Conservation (phyloP, 2,888 invertebrate species). For the Gryllus longicercus region DNA sequence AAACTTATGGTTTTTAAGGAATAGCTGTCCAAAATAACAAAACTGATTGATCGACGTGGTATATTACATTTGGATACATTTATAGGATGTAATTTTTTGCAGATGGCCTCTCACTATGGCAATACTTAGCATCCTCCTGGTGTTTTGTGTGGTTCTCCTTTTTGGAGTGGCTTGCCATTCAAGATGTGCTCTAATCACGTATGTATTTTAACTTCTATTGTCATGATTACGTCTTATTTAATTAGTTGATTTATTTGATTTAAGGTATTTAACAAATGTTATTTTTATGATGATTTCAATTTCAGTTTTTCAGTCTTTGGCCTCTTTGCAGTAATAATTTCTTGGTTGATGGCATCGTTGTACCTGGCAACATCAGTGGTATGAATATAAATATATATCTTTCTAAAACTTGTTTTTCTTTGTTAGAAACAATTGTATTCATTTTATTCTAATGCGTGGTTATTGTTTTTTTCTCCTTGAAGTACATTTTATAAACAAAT, state of each 20-base stretch:
- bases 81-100: constrained; percentile 37
- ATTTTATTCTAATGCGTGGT: no score
- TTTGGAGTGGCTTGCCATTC: constrained; percentile 87
- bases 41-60: constrained; percentile 30
- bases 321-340: constrained; percentile 78
- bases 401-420: no score
- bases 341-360: constrained; percentile 84
- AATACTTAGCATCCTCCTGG: constrained; percentile 77
- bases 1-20: not conserved
- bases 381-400: constrained; percentile 40
- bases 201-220: constrained; percentile 42
- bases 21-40: constrained; percentile 44
- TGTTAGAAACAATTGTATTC: no score
- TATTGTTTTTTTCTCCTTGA: no score
- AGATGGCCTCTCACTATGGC: constrained; percentile 90
- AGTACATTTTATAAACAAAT: no score
- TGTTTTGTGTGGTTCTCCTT: constrained; percentile 82
- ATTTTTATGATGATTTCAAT: constrained; percentile 31
- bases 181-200: constrained; percentile 80
- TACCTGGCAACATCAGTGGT: constrained; percentile 81
- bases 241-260: no score
- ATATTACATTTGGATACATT: constrained; percentile 23
- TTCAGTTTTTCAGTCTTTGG: constrained; percentile 79
- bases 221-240: not conserved
- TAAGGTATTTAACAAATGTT: not conserved